These are phyloP conservation scores for Aeoliscus strigatus DNA, from an alignment of 2,797 vertebrate genomes.

Conservation along the genomic window DNA sequence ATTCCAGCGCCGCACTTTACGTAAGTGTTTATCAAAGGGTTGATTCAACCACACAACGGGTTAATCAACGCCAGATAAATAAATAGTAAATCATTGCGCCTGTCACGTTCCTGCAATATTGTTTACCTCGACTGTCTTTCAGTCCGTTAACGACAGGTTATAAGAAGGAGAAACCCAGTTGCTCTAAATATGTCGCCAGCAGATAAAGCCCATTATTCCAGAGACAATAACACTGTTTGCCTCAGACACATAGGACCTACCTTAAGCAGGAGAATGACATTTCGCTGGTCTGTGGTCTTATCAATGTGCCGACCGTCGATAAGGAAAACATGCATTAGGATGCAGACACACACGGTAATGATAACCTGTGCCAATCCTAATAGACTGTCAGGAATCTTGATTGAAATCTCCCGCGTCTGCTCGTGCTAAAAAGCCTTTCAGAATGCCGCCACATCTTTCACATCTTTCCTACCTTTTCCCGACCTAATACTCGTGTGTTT, in stretches of 20 bases:
- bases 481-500: conserved; percentile 14
- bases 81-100: conserved; percentile 11
- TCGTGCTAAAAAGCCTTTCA: conserved; percentile 67
- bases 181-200: conserved; percentile 15
- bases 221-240: conserved; percentile 53
- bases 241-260: conserved; percentile 40
- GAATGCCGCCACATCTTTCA: conserved; percentile 18
- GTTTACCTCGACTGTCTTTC: no score
- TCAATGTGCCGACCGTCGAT: conserved; percentile 63
- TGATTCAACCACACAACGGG: no score
- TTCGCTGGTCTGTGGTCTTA: conserved; percentile 56
- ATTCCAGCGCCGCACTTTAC: no score
- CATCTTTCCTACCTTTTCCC: conserved; percentile 8
- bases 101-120: no score
- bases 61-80: no score
- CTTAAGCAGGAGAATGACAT: conserved; percentile 53
- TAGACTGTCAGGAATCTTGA: conserved; percentile 76
- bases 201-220: conserved; percentile 56
- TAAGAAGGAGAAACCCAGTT: neutral
- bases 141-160: no score
- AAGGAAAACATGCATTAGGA: conserved; percentile 71
- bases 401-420: conserved; percentile 72
- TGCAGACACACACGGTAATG: conserved; percentile 65
- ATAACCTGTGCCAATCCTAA: conserved; percentile 77
- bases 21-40: no score